These are phyloP conservation scores for Trachurus trachurus DNA, from an alignment of 2,797 vertebrate species.

Conservation along the genomic window DNA sequence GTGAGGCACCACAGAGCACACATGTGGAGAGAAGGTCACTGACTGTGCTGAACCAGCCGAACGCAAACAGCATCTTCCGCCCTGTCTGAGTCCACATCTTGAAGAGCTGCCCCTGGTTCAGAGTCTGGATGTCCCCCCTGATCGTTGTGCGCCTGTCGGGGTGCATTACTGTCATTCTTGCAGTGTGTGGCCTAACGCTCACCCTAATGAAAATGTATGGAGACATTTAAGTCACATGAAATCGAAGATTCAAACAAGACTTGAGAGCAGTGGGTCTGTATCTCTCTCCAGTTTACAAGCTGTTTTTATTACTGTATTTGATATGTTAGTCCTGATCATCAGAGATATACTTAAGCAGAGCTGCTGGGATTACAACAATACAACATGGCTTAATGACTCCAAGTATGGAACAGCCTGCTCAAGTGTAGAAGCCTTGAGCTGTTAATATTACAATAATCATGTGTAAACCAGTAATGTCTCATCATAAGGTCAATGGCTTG, in stretches of 20 bases:
- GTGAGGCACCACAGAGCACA: constrained; percentile 56
- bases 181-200: constrained; percentile 31
- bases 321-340: constrained; percentile 36
- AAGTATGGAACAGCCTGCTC: constrained; percentile 28
- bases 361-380: constrained; percentile 15
- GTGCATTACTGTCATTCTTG: constrained; percentile 51
- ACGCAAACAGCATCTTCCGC: constrained; percentile 56
- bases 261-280: not conserved
- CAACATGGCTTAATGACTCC: not conserved
- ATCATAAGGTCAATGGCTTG: not conserved
- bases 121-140: constrained; percentile 45
- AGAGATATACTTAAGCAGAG: constrained; percentile 23
- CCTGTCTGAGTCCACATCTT: constrained; percentile 45
- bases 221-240: constrained; percentile 59
- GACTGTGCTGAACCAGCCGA: constrained; percentile 48
- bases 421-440: constrained; percentile 21
- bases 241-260: constrained; percentile 39
- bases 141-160: constrained; percentile 53
- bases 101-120: constrained; percentile 52
- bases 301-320: constrained; percentile 18
- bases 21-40: constrained; percentile 75
- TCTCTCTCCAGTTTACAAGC: not conserved
- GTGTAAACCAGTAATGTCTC: not conserved
- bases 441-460: constrained; percentile 1
- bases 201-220: constrained; percentile 64